A percentile compares a stretch with the other conserved stretches of the same genome.
Evolutionary conservation across 2,888 invertebrate genomes (phyloP).

Genomic region (Drosophila formosana): DNA sequence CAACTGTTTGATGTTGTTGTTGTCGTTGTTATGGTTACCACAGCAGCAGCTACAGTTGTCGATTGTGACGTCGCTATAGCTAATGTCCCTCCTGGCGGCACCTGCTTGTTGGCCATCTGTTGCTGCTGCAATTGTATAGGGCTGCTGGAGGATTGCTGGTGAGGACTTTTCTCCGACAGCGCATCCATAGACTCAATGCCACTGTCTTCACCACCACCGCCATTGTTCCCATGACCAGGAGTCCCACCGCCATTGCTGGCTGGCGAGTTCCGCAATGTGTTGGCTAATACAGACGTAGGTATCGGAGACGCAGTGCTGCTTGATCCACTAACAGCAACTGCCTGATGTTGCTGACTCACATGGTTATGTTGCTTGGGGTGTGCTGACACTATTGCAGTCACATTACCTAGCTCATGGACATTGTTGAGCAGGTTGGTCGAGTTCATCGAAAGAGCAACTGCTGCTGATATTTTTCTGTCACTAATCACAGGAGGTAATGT

Average conservation of each 20-base stretch:
- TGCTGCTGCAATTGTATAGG: constrained; percentile 83
- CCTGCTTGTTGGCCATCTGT: constrained; percentile 41
- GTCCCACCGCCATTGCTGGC: constrained; percentile 86
- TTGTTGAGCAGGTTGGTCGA: constrained; percentile 43
- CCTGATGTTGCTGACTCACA: constrained; percentile 40
- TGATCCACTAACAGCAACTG: constrained; percentile 14
- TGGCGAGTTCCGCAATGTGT: constrained; percentile 83
- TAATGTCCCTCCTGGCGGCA: background rate
- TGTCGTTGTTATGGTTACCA: constrained; percentile 11
- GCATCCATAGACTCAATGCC: constrained; percentile 98
- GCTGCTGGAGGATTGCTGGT: constrained; percentile 90
- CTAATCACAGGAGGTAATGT: constrained; percentile 61
- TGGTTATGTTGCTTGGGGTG: constrained; percentile 37
- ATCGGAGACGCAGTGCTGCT: constrained; percentile 47
- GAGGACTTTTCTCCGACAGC: constrained; percentile 95
- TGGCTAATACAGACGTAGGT: constrained; percentile 57
- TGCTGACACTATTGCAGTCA: constrained; percentile 16
- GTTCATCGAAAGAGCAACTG: constrained; percentile 50
- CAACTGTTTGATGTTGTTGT: constrained; percentile 20
- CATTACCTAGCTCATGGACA: constrained; percentile 37
- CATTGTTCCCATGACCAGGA: constrained; percentile 79
- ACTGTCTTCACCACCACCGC: constrained; percentile 93
- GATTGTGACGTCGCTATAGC: constrained; percentile 10
- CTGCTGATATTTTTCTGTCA: constrained; percentile 64
- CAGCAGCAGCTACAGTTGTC: constrained; percentile 16